phyloP scores from a whole-genome alignment of 1,140 invertebrate species.

The Rhizoglyphus robini region DNA sequence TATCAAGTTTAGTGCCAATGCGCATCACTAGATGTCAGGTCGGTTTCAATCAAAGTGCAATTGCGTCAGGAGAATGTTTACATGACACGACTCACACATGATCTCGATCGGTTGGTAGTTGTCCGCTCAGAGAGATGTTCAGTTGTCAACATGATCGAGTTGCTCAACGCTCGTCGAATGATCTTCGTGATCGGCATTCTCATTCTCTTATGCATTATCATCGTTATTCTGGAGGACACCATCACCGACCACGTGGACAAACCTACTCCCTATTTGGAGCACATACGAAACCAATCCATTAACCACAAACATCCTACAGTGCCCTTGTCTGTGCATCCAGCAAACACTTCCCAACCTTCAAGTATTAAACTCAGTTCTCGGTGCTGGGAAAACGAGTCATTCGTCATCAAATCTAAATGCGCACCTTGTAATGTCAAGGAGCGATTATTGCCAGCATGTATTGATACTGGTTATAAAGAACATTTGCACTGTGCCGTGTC shows the following conservation, averaged over 20 bases:
- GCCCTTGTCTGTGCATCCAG: too few species aligned
- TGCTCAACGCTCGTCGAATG: constrained; percentile 6
- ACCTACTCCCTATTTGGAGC: not conserved
- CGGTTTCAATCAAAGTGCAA: too few species aligned
- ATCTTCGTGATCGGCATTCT: not conserved
- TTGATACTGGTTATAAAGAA: constrained; percentile 54
- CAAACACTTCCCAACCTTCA: not conserved
- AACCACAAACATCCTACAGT: too few species aligned
- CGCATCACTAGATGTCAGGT: too few species aligned
- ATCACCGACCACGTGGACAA: constrained; percentile 9
- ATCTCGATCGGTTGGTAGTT: too few species aligned
- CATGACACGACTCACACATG: too few species aligned
- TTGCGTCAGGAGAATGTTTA: too few species aligned
- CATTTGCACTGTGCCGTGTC: constrained; percentile 50
- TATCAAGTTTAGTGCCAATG: too few species aligned
- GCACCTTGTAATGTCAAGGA: constrained; percentile 51
- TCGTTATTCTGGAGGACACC: constrained; percentile 7
- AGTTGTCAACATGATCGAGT: constrained; percentile 18
- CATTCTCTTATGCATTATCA: constrained; percentile 10
- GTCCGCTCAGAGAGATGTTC: too few species aligned
- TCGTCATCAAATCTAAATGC: constrained; percentile 26
- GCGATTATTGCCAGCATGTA: constrained; percentile 48
- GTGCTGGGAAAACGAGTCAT: constrained; percentile 28
- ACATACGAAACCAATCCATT: too few species aligned
- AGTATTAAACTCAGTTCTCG: not conserved